Percentiles rank a stretch among this genome's conserved stretches.
Conservation (phyloP, 2,888 invertebrate species). For the Drosophila rellima region DNA sequence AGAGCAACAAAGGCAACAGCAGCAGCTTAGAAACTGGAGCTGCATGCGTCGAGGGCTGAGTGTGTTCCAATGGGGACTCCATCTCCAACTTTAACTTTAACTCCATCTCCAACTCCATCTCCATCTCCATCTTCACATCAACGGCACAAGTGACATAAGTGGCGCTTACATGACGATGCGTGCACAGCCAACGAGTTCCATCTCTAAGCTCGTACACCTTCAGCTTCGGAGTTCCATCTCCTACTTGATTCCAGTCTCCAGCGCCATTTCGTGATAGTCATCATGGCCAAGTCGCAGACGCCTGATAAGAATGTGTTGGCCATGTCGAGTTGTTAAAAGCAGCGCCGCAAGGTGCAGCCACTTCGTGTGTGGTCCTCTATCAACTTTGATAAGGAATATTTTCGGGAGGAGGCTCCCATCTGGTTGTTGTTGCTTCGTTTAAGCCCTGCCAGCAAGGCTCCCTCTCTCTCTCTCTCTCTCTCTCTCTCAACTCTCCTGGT, state of each 20-base stretch:
- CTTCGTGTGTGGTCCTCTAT: conserved; percentile 65
- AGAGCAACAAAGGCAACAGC: conserved; percentile 37
- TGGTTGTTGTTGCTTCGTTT: conserved; percentile 20
- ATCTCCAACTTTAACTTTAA: conserved; percentile 57
- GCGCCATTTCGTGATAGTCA: conserved; percentile 71
- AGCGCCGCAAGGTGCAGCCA: conserved; percentile 73
- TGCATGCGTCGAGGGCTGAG: conserved; percentile 55
- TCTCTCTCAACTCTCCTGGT: conserved; percentile 43
- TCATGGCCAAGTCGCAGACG: conserved; percentile 39
- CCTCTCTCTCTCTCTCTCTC: conserved; percentile 5
- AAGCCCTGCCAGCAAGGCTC: not conserved
- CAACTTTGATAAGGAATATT: conserved; percentile 70
- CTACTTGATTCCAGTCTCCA: conserved; percentile 1
- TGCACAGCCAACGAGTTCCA: conserved; percentile 74
- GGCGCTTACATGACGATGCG: conserved; percentile 82
- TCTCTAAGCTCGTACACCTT: conserved; percentile 46
- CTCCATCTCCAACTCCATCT: conserved; percentile 14
- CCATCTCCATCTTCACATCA: conserved; percentile 74
- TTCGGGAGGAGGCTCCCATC: conserved; percentile 41
- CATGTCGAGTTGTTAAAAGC: conserved; percentile 78
- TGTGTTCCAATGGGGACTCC: conserved; percentile 64
- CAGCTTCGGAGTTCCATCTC: conserved; percentile 15
- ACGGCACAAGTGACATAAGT: conserved; percentile 80
- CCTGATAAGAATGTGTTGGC: conserved; percentile 73
- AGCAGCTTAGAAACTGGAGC: conserved; percentile 73